These are phyloP conservation scores for Drosophila punjabiensis DNA, from an alignment of 1,140 invertebrate species.

Conservation along the genomic window DNA sequence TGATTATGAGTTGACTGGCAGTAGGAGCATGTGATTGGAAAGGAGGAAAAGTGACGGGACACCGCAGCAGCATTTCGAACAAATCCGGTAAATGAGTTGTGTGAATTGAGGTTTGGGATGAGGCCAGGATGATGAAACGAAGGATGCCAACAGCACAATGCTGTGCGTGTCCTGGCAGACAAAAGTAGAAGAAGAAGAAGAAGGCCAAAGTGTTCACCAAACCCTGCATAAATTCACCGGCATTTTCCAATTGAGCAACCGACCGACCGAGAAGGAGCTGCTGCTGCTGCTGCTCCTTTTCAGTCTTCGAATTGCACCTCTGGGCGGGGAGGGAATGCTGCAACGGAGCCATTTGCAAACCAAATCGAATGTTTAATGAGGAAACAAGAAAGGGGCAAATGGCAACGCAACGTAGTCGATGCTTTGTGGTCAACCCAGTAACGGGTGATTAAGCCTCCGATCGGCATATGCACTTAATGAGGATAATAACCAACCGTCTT, in stretches of 20 bases:
- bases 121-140: slow-evolving; percentile 15
- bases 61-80: neutral
- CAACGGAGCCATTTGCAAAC: slow-evolving; percentile 40
- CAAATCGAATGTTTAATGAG: slow-evolving; percentile 54
- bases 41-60: neutral
- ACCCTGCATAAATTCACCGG: slow-evolving; percentile 41
- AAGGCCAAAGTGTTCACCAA: slow-evolving; percentile 16
- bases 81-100: slow-evolving; percentile 47
- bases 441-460: slow-evolving; percentile 10
- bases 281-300: neutral
- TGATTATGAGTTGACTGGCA: neutral
- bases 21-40: neutral
- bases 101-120: slow-evolving; percentile 19
- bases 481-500: slow-evolving; percentile 19
- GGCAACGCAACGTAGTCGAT: slow-evolving; percentile 13
- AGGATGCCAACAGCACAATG: slow-evolving; percentile 12
- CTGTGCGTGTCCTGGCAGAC: slow-evolving; percentile 5
- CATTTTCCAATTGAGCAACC: slow-evolving; percentile 45
- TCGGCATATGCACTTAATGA: slow-evolving; percentile 20
- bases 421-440: slow-evolving; percentile 9
- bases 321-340: slow-evolving; percentile 2
- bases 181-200: neutral
- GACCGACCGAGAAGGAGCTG: neutral
- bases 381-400: slow-evolving; percentile 38
- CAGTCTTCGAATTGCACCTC: neutral